phyloP scores from a whole-genome alignment of 2,113 vertebrate species.

The Donacobius atricapilla region DNA sequence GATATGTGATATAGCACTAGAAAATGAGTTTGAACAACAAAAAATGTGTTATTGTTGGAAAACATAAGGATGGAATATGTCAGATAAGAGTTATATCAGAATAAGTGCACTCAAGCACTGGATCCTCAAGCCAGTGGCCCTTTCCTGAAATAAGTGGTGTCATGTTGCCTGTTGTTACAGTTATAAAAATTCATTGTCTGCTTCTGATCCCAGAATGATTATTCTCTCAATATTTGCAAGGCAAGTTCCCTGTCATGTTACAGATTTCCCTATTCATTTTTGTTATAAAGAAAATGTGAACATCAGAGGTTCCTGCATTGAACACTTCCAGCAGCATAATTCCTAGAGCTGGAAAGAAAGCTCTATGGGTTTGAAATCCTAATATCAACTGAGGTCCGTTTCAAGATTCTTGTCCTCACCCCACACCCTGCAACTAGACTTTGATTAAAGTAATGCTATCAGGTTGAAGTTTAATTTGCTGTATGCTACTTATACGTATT shows the following conservation, averaged over 20 bases:
- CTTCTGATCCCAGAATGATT: not conserved
- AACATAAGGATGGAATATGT: not conserved
- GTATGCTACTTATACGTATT: not conserved
- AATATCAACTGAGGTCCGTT: accelerated
- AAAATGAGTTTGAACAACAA: not conserved
- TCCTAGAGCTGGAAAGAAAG: not conserved
- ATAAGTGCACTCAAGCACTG: not conserved
- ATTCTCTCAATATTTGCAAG: not conserved
- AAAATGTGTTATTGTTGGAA: not conserved
- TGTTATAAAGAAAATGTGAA: not conserved
- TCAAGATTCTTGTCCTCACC: not conserved
- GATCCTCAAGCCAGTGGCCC: not conserved
- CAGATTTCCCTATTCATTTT: not conserved
- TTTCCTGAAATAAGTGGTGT: not conserved
- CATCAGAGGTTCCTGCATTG: not conserved
- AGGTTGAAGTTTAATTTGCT: not conserved
- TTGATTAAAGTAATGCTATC: not conserved
- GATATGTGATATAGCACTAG: not conserved
- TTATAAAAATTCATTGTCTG: not conserved
- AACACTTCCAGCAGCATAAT: not conserved
- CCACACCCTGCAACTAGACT: not conserved
- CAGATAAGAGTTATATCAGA: not conserved
- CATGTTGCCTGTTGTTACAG: not conserved
- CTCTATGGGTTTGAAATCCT: not conserved
- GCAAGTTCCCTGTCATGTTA: not conserved